These are phyloP conservation scores for Chlorospingus flavigularis DNA, from an alignment of 2,797 vertebrate species.

Conservation along the genomic window DNA sequence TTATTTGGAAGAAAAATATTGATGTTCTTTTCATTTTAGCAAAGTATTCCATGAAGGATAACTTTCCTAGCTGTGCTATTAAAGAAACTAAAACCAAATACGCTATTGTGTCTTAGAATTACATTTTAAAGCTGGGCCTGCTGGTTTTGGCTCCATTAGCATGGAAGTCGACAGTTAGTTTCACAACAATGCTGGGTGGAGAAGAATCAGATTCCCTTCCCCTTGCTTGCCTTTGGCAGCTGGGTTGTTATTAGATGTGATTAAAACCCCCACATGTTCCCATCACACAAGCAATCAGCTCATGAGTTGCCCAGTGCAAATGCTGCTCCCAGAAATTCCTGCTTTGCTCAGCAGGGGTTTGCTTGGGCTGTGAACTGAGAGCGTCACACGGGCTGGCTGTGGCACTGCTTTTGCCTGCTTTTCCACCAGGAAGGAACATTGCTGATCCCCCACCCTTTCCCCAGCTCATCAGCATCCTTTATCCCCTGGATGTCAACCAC, in stretches of 20 bases:
- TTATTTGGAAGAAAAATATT: slow-evolving; percentile 54
- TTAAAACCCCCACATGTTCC: background rate
- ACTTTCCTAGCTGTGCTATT: background rate
- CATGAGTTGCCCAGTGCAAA: background rate
- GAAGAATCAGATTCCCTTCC: background rate
- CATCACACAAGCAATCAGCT: accelerated
- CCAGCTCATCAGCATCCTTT: background rate
- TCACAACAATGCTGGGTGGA: background rate
- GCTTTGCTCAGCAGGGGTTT: background rate
- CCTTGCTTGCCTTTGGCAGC: background rate
- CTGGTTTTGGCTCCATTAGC: background rate
- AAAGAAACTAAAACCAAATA: background rate
- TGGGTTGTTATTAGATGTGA: background rate
- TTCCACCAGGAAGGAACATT: background rate
- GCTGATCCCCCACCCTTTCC: background rate
- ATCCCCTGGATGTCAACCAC: background rate
- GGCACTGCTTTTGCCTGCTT: background rate
- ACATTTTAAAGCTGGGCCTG: background rate
- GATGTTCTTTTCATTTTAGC: background rate
- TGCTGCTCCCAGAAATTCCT: background rate
- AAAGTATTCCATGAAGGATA: slow-evolving; percentile 21
- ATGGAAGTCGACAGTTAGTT: background rate
- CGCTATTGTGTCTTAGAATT: background rate
- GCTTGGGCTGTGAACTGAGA: background rate
- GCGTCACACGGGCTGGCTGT: background rate